Base-by-base conservation (phyloP, 1,140 invertebrate species). In the Diabrotica virgifera region DNA sequence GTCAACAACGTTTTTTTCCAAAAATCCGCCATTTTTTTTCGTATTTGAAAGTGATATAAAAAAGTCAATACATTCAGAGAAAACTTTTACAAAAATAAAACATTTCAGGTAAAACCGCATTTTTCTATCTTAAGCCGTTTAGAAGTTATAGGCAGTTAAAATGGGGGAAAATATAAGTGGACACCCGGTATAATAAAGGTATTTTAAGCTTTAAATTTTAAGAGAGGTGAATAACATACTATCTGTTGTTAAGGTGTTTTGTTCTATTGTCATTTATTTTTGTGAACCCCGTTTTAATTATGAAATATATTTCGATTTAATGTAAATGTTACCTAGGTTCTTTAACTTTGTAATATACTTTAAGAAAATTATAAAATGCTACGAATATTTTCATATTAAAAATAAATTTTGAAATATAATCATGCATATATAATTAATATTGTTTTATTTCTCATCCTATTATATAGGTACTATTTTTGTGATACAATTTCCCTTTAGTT, bases 331-430 rank as follows among this genome's bases (percentile, higher is more conserved):
- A 67, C 38, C 37, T 46, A 59, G n/a, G 35, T 62, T 62, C 60
- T 62, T 52, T 54, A 62, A 62, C 60, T 53, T 71, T 74, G 73
- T 76, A 76, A 74, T 73, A 73, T 75, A 72, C 73, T 76, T 74
- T 74, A 68, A 73, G 74, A 67, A 72, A 68, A 72, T 70, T 73
- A 75, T 64, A 70, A 24, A 76, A 74, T 76, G 74, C 75, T 75
- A 74, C 74, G 69, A 74, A 77, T 77, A 77, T 77, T 77, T 77
- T 77, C 75, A 75, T 77, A 77, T 74, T 76, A 76, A 77, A 77
- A 63, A 65, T 74, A 72, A 73, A 75, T 70, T 77, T 74, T 72
- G 70, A 77, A 76, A 77, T 75, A 76, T 77, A 77, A 75, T 74
- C 74, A 77, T 70, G 71, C 75, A 77, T 74, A 73, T 74, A 74